Evolutionary conservation across 2,888 invertebrate genomes (phyloP), one percentile per base, ranked within the genome.

Genomic region (Boloria selene): DNA sequence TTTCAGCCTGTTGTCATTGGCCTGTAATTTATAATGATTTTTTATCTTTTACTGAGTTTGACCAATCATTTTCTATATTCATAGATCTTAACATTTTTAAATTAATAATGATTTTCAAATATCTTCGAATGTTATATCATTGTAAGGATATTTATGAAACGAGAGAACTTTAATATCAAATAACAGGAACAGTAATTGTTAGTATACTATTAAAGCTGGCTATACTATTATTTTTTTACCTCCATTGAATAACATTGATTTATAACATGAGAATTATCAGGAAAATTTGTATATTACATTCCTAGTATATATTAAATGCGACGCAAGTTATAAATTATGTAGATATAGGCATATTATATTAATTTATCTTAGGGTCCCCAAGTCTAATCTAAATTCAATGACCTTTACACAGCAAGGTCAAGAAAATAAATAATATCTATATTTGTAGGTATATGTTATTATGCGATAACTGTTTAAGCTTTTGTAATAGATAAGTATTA

Each of bases 391-490:
- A 31, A 52, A 61, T 53, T 55, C 31, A 51, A 65, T 80, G 88
- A 88, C 89, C 90, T 88, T 82, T 86, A 83, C 75, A 68, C 49
- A 31, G 64, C 81, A 90, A 88, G 88, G 88, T 88, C 86, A 79
- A 66, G 68, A 72, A 71, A 77, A 83, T 38, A 38, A 38, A 38
- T 84, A 76, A 72, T 67, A 67, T 52, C 59, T 55, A 50, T 50
- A 26, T 61, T 71, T 74, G 70, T 75, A 73, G 69, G 13, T 50
- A 38, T 17, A 18, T 31, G 22, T 22, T 22, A 22, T 22, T 22
- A 22, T 17, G n/a, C 22, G 76, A 74, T 79, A 81, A 70, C 74
- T 65, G 54, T 38, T 66, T 59, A 77, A 73, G 73, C 73, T 72
- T 54, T 66, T 65, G 68, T 62, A 79, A 81, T 81, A 83, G 84